Evolutionary conservation across 2,888 invertebrate species (phyloP).

Genomic region (Orthosia gracilis): DNA sequence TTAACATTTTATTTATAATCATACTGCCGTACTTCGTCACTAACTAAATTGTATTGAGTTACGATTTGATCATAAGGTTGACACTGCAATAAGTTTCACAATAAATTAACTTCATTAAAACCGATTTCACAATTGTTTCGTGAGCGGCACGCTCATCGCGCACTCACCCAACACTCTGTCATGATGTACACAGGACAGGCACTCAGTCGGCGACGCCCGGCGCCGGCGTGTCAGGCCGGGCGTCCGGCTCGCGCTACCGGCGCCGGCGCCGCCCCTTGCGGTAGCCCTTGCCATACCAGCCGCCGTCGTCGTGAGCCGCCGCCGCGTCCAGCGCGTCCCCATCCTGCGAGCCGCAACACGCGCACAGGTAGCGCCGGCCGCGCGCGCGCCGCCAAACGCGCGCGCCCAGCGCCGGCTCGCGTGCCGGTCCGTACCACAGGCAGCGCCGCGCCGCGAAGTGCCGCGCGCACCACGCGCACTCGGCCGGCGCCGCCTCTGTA

Average conservation of each 20-base stretch:
- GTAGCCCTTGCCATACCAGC: conserved; percentile 97
- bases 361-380: conserved; percentile 92
- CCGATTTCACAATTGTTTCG: background rate
- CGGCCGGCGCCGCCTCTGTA: conserved; percentile 50
- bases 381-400: conserved; percentile 80
- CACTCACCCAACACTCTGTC: no score
- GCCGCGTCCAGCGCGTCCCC: conserved; percentile 51
- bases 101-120: conserved; percentile 26
- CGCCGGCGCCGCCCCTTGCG: conserved; percentile 92
- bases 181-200: background rate
- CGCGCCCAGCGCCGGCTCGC: conserved; percentile 71
- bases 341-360: conserved; percentile 90
- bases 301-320: conserved; percentile 80
- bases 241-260: conserved; percentile 79
- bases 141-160: background rate
- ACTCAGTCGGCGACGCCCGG: conserved; percentile 50
- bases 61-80: conserved; percentile 35
- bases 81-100: conserved; percentile 7
- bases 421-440: conserved; percentile 90
- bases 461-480: conserved; percentile 82
- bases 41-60: background rate
- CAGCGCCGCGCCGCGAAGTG: conserved; percentile 79
- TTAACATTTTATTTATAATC: conserved; percentile 8
- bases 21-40: conserved; percentile 5
- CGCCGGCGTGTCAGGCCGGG: conserved; percentile 60